Evolutionary conservation across 30 jellyfish, hydroid and myxozoan species (phyloP).

Genomic region (Aurelia aurita complex sp. Pacific): DNA sequence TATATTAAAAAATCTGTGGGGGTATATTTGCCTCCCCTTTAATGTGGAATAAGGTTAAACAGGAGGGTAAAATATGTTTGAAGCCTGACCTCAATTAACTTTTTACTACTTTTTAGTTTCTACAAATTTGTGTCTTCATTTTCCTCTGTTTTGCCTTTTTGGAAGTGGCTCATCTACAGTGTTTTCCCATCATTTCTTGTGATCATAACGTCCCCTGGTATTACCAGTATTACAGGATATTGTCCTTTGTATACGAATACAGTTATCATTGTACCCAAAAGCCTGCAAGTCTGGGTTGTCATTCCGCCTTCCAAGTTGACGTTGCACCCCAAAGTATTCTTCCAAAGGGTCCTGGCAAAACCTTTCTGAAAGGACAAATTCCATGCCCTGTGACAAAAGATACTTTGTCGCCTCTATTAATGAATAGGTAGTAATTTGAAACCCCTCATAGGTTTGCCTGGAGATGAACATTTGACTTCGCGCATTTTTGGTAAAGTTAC

Average conservation of each 20-base stretch:
- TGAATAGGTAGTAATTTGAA: conserved; percentile 17
- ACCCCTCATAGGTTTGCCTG: conserved; percentile 31
- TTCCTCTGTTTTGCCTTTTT: neutral
- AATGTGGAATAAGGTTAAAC: neutral
- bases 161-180: conserved; percentile 12
- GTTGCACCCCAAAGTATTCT: conserved; percentile 42
- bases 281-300: conserved; percentile 36
- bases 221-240: conserved; percentile 1
- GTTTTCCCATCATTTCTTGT: neutral
- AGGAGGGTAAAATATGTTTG: too few species aligned
- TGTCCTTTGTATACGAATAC: conserved; percentile 33
- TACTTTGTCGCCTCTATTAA: conserved; percentile 22
- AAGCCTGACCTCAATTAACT: too few species aligned
- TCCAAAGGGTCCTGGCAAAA: conserved; percentile 50
- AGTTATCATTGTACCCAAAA: conserved; percentile 39
- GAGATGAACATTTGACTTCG: conserved; percentile 7
- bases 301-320: conserved; percentile 36
- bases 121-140: neutral
- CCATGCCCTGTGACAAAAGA: conserved; percentile 17
- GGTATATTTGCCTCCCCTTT: neutral
- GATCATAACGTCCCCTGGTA: conserved; percentile 30
- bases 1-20: neutral
- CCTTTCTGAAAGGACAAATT: conserved; percentile 28
- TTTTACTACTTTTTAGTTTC: too few species aligned
- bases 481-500: conserved; percentile 12